Base-by-base conservation (phyloP, 2,797 vertebrate genomes). In the Myiotriccus ornatus region DNA sequence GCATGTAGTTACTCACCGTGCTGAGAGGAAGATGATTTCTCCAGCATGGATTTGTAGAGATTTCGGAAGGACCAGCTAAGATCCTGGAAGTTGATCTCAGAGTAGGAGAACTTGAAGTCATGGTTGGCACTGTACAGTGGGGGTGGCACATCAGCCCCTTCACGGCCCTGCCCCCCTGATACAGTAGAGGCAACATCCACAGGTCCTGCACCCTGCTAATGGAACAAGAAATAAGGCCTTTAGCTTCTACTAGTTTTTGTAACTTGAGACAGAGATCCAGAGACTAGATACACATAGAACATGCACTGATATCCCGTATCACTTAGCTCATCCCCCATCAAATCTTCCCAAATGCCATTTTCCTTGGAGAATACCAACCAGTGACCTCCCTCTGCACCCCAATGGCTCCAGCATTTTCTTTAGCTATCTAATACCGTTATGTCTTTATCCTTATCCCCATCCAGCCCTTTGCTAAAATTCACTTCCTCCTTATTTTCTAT, bases 21-120 rank as follows among this genome's bases (percentile, higher is more conserved):
- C 96, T 98, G 98, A 73, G 98, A 98, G 28, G 98, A 98, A 81
- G 98, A 98, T 56, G 99, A 98, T 92, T 99, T 98, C 97, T 99
- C 99, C 85, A 98, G 98, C 98, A 99, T 98, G 25, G 99, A 99
- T 97, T 98, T 99, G 97, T 98, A 98, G 79, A 99, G 98, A 74
- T 99, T 99, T 94, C 99, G 99, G 98, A 99, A 99, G 84, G 99
- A 99, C 71, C 98, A 98, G 79, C 99, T 99, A 83, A 99, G 97
- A 95, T 99, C 99, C 63, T 99, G 99, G 75, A 99, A 98, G 96
- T 98, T 99, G 96, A 99, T 98, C 97, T 99, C 99, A 2, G 99
- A 98, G 59, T 99, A 99, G 97, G 99, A 99, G 97, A 99, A 99
- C 39, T 98, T 98, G 97, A 98, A 98, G 96, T 98, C 98, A n/a